phyloP scores from a whole-genome alignment of 2,113 vertebrate species.

The Clarias magur region DNA sequence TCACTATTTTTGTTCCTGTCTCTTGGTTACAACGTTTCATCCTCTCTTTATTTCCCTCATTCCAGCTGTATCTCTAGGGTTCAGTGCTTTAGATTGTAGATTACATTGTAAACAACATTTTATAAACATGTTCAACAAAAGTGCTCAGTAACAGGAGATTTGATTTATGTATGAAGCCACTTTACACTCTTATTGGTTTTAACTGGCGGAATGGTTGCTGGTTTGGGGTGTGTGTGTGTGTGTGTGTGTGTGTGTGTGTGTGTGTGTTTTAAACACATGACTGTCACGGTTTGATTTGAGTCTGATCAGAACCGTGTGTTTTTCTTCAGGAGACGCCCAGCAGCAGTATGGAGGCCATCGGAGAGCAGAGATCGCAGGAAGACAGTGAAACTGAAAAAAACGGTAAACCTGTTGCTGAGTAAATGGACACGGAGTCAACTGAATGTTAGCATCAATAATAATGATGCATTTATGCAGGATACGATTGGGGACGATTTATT shows the following conservation, averaged over 20 bases:
- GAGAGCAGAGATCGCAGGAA: slow-evolving; percentile 59
- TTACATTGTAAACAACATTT: too few species aligned
- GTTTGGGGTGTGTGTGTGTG: not conserved
- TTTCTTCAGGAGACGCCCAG: slow-evolving; percentile 63
- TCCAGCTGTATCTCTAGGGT: not conserved
- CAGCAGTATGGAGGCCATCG: slow-evolving; percentile 55
- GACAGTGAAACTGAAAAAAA: slow-evolving; percentile 62
- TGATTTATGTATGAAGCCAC: too few species aligned
- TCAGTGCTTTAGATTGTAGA: too few species aligned
- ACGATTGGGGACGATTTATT: not conserved
- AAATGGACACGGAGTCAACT: not conserved
- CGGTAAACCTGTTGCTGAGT: slow-evolving; percentile 47
- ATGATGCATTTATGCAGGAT: not conserved
- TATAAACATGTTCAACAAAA: too few species aligned
- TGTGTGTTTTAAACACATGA: not conserved
- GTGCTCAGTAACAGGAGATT: too few species aligned
- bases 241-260: not conserved
- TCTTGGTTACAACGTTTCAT: not conserved
- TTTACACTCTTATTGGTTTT: not conserved
- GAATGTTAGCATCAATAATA: not conserved
- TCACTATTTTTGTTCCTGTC: not conserved
- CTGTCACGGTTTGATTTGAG: too few species aligned
- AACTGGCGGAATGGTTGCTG: not conserved
- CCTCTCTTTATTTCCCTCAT: not conserved
- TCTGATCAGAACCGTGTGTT: not conserved